Percentiles rank a stretch among this genome's conserved stretches.
Conservation (phyloP, 2,888 invertebrate species). For the Cantharis flavilabris region DNA sequence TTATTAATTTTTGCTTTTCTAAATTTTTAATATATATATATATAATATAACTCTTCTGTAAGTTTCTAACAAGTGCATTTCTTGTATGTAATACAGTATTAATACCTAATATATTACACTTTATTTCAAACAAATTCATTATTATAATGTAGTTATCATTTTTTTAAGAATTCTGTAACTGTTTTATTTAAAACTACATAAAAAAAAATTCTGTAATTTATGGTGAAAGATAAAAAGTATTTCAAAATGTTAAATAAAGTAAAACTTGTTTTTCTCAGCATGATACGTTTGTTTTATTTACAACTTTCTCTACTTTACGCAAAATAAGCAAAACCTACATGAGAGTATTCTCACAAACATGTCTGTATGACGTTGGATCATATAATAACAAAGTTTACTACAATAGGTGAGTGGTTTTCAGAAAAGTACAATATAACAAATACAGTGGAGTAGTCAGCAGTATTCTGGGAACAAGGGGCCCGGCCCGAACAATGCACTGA, state of each 20-base stretch:
- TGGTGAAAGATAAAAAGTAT: not conserved
- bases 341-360: too few species aligned
- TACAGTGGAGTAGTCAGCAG: too few species aligned
- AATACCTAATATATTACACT: slow-evolving; percentile 54
- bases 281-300: not conserved
- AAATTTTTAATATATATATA: slow-evolving; percentile 31
- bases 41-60: slow-evolving; percentile 73
- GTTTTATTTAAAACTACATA: not conserved
- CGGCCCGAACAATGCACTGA: too few species aligned
- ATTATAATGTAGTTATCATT: slow-evolving; percentile 10
- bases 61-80: slow-evolving; percentile 89
- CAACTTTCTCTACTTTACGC: too few species aligned
- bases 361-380: too few species aligned
- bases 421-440: too few species aligned
- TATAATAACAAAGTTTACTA: too few species aligned
- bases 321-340: too few species aligned
- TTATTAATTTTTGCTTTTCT: slow-evolving; percentile 28
- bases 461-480: too few species aligned
- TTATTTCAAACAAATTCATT: slow-evolving; percentile 26
- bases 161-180: slow-evolving; percentile 1
- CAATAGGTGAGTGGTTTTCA: too few species aligned
- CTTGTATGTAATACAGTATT: slow-evolving; percentile 91
- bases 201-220: slow-evolving; percentile 1
- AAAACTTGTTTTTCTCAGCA: slow-evolving; percentile 3
- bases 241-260: slow-evolving; percentile 2